Evolutionary conservation across 2,797 vertebrate species (phyloP).

Genomic region (Falco biarmicus): DNA sequence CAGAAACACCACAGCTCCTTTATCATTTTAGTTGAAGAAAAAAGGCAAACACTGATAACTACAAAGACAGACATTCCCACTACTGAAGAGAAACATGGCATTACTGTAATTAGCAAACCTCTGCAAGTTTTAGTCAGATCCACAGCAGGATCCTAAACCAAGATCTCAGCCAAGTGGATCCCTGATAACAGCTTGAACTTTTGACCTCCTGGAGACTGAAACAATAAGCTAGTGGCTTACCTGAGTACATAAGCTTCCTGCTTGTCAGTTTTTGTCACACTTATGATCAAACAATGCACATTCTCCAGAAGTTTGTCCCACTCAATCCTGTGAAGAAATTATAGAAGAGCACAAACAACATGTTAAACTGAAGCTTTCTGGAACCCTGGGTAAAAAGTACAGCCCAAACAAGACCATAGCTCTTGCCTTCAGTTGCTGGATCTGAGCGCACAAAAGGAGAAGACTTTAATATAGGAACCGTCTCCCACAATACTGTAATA

Average conservation of each 20-base stretch:
- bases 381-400: neutral
- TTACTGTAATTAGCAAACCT: neutral
- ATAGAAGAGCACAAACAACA: neutral
- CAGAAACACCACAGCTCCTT: neutral
- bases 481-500: neutral
- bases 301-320: conserved; percentile 99
- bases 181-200: neutral
- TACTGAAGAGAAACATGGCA: neutral
- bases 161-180: neutral
- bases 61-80: neutral
- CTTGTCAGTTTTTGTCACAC: conserved; percentile 99
- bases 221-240: conserved; percentile 76
- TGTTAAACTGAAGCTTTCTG: neutral
- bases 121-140: neutral
- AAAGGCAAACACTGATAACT: neutral
- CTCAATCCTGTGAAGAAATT: conserved; percentile 87
- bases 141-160: neutral
- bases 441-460: accelerated
- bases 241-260: conserved; percentile 99
- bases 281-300: conserved; percentile 99
- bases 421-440: neutral
- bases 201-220: neutral
- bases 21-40: neutral
- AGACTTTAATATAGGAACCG: neutral
- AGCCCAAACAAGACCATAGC: neutral